Base-by-base conservation (phyloP, 2,888 invertebrate species). In the Tiphia femorata region DNA sequence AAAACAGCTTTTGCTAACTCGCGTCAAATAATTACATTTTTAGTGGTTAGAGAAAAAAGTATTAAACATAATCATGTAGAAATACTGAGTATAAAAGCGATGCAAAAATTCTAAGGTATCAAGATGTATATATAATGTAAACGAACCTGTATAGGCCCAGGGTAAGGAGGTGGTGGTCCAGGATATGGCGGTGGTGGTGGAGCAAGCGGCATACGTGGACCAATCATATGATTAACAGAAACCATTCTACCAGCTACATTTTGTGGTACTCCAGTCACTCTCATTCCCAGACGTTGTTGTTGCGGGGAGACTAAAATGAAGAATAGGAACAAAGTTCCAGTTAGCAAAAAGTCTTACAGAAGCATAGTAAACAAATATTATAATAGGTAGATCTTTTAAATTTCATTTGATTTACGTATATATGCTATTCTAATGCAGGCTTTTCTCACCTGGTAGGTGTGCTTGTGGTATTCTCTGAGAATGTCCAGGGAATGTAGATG, bases 121-220 rank as follows among this genome's bases (percentile, higher is more conserved):
- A 30, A 21, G 29, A 19, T 19, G 29, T 29, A 19, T 17, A 27
- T 21, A n/a, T n/a, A n/a, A n/a, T n/a, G n/a, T 38, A 35, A 47
- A 76, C 79, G 60, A 73, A 84, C 84, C 79, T 82, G 85, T 66
- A 82, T 84, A 6, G 86, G 88, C n/a, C 89, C 90, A 14, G 33
- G 33, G 12, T n/a, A 14, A 5, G 12, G 12, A 33, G 33, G 90
- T 20, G 89, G 90, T 50, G 90, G 91, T 17, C 90, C 90, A 23
- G 92, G 92, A 49, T 92, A 92, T 2, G 92, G 92, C 21, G 90
- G 90, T 7, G 90, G 88, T 0, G 86, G 86, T 20, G 84, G 82
- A 3, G 80, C 81, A 23, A 83, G 68, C 2, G 83, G 80, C 80
- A 84, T 80, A 60, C 85, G 78, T 10, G 84, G 81, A 6, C 80